These are phyloP conservation scores for Plebejus argus DNA, from an alignment of 2,888 invertebrate genomes.

Conservation along the genomic window DNA sequence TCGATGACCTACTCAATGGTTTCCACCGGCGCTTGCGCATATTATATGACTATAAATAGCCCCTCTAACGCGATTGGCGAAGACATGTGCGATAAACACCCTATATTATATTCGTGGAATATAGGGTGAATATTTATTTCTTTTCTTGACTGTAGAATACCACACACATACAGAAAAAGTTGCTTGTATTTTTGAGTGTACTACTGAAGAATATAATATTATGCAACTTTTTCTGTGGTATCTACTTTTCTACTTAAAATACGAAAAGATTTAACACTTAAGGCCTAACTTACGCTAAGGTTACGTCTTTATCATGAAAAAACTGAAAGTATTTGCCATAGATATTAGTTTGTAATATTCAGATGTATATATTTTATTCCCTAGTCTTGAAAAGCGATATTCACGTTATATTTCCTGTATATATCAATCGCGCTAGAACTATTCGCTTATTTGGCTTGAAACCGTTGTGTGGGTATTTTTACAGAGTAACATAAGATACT, in stretches of 20 bases:
- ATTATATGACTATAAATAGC: not conserved
- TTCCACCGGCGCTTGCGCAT: conserved; percentile 9
- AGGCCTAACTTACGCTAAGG: too few relatives aligned
- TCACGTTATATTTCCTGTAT: not conserved
- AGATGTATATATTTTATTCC: not conserved
- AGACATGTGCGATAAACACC: not conserved
- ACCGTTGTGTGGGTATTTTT: conserved; percentile 22
- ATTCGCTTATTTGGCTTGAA: not conserved
- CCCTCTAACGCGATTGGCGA: not conserved
- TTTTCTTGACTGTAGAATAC: too few relatives aligned
- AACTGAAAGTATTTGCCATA: too few relatives aligned
- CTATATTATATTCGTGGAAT: not conserved
- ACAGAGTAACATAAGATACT: conserved; percentile 25
- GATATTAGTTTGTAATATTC: too few relatives aligned
- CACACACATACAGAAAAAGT: too few relatives aligned
- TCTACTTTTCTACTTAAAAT: too few relatives aligned
- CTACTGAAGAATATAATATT: too few relatives aligned
- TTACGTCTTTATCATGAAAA: too few relatives aligned
- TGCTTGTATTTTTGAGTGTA: too few relatives aligned
- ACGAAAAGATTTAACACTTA: too few relatives aligned
- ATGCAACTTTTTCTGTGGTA: too few relatives aligned
- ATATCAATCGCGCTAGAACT: not conserved
- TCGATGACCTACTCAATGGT: conserved; percentile 11
- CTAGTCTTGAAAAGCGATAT: not conserved
- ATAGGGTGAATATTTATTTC: not conserved